Base-by-base conservation (phyloP, 1,140 invertebrate genomes). In the Drosophila equinoxialis region DNA sequence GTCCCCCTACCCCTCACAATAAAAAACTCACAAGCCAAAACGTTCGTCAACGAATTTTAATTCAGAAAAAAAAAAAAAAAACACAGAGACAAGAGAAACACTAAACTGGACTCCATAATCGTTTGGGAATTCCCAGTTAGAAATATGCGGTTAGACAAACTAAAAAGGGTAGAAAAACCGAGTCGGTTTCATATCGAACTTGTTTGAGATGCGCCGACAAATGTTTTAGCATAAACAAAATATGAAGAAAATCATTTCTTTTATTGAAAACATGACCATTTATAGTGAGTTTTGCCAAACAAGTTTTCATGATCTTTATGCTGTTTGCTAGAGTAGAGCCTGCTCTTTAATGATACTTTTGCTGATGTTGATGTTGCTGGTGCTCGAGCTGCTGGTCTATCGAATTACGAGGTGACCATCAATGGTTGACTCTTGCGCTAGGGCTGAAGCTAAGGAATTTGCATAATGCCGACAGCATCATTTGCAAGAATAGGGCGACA, bases 51-150 rank as follows among this genome's bases (percentile, higher is more conserved):
- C 61, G 26, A 60, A 71, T 63, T 51, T 45, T 54, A 59, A 79
- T 58, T 59, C 41, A 39, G 45, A 60, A 73, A 69, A 51, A 68
- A n/a, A n/a, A 58, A 63, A 60, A 26, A 26, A 26, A 26, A 26
- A 3, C 33, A 45, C 33, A 45, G n/a, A 59, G 7, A 2, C 11
- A 48, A 51, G 26, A 66, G 69, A 66, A 17, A 66, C 48, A 48
- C 17, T 30, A 68, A 69, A 76, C 75, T 64, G 85, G 79, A 68
- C 64, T 64, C 69, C 67, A 86, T 77, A 87, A 87, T 71, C 76
- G 75, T 61, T 65, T 74, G 82, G 82, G 79, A 82, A 86, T 87
- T 87, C 76, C 82, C 82, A 71, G 74, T 64, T 86, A 86, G 82
- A 86, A 83, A 86, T 79, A 77, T 72, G 61, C 26, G 74, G 59